These are phyloP conservation scores for Arremon brunneinucha DNA, from an alignment of 2,797 vertebrate species.

Conservation along the genomic window DNA sequence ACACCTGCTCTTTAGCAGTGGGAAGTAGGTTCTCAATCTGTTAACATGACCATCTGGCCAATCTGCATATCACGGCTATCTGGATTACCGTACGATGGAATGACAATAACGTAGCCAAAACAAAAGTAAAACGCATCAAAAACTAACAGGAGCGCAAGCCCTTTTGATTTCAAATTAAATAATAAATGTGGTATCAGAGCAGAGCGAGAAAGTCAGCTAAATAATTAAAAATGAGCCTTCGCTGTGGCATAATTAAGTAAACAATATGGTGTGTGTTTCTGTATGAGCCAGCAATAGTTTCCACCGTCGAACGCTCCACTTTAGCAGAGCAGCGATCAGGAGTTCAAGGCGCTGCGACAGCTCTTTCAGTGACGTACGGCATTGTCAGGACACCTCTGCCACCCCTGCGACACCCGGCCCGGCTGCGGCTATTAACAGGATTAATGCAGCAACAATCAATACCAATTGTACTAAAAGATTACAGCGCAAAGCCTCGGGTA, in stretches of 20 bases:
- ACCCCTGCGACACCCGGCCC: not conserved
- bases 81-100: constrained; percentile 75
- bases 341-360: not conserved
- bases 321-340: not conserved
- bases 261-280: constrained; percentile 41
- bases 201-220: constrained; percentile 47
- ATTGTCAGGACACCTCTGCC: constrained; percentile 21
- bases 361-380: constrained; percentile 7
- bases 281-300: not conserved
- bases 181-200: constrained; percentile 19
- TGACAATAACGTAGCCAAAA: constrained; percentile 73
- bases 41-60: constrained; percentile 81
- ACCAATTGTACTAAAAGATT: constrained; percentile 9
- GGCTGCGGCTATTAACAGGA: constrained; percentile 32
- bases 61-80: constrained; percentile 77
- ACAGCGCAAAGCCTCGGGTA: not conserved
- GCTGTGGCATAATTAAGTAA: constrained; percentile 27
- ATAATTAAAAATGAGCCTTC: constrained; percentile 54
- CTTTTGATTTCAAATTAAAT: constrained; percentile 64
- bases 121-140: constrained; percentile 69
- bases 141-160: constrained; percentile 8
- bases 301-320: not conserved
- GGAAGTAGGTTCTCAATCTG: constrained; percentile 80
- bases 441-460: constrained; percentile 29
- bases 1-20: constrained; percentile 81